Evolutionary conservation across 2,888 invertebrate genomes (phyloP).

Genomic region (Sympetrum striolatum): DNA sequence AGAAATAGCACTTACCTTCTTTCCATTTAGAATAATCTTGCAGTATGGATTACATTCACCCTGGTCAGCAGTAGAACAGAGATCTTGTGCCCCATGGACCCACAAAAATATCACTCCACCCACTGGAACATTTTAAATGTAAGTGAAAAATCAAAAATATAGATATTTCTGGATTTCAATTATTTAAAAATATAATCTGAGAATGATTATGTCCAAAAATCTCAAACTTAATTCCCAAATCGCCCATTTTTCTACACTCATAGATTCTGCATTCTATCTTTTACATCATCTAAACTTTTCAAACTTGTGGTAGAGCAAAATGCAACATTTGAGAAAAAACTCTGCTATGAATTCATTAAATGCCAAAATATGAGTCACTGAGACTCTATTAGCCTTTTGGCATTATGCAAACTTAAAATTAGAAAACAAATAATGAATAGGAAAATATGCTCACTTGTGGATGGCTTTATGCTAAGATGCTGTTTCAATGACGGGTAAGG

Average conservation of each 20-base stretch:
- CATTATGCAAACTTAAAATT: background rate
- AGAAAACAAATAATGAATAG: background rate
- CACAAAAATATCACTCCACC: conserved; percentile 62
- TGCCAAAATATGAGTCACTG: background rate
- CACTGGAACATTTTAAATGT: conserved; percentile 48
- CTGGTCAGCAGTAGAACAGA: conserved; percentile 58
- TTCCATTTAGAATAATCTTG: conserved; percentile 63
- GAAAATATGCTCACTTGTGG: background rate
- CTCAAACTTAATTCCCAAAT: too few species aligned
- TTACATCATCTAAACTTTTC: too few species aligned
- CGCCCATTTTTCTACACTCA: too few species aligned
- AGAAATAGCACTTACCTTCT: conserved; percentile 59
- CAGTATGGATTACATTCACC: conserved; percentile 64
- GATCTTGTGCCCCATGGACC: conserved; percentile 62
- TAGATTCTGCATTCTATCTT: too few species aligned
- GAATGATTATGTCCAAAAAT: too few species aligned
- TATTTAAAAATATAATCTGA: too few species aligned
- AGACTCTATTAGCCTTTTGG: background rate
- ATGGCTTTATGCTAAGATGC: conserved; percentile 48
- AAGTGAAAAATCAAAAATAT: too few species aligned
- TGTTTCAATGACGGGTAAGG: conserved; percentile 45
- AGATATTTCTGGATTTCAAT: too few species aligned
- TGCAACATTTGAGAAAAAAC: too few species aligned
- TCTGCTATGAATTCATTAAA: too few species aligned
- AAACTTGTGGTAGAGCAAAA: too few species aligned